Evolutionary conservation across 1,140 invertebrate species (phyloP).

Genomic region (Ganaspis sp.): DNA sequence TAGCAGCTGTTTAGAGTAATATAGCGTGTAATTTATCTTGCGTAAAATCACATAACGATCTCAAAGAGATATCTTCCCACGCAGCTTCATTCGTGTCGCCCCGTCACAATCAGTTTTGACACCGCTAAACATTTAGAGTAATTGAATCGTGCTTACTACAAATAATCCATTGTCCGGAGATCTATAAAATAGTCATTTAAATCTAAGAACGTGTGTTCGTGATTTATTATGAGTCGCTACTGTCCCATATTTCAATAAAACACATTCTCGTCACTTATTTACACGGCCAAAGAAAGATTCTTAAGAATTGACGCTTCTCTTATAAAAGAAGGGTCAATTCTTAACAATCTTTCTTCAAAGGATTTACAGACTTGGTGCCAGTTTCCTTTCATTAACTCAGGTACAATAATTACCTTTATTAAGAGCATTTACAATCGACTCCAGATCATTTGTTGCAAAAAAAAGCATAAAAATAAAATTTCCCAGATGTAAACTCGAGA

Average conservation of each 20-base stretch:
- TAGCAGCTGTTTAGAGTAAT: background rate
- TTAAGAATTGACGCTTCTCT: background rate
- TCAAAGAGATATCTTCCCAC: constrained; percentile 18
- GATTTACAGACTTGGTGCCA: background rate
- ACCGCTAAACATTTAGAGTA: constrained; percentile 6
- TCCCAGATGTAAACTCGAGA: constrained; percentile 14
- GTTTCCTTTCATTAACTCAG: background rate
- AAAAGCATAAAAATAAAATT: background rate
- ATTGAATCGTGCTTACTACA: background rate
- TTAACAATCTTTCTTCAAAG: background rate
- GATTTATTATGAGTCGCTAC: background rate
- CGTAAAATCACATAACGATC: background rate
- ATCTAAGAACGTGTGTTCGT: background rate
- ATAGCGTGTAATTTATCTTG: background rate
- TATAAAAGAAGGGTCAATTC: background rate
- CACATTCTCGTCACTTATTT: background rate
- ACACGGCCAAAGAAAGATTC: background rate
- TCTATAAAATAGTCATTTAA: background rate
- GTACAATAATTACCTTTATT: background rate
- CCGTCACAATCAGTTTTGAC: constrained; percentile 18
- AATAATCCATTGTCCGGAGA: background rate
- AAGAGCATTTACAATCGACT: background rate
- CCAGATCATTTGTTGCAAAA: background rate
- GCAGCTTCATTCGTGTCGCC: background rate
- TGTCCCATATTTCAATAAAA: constrained; percentile 21